Evolutionary conservation across 2,797 vertebrate species (phyloP).

Genomic region (Echiichthys vipera): DNA sequence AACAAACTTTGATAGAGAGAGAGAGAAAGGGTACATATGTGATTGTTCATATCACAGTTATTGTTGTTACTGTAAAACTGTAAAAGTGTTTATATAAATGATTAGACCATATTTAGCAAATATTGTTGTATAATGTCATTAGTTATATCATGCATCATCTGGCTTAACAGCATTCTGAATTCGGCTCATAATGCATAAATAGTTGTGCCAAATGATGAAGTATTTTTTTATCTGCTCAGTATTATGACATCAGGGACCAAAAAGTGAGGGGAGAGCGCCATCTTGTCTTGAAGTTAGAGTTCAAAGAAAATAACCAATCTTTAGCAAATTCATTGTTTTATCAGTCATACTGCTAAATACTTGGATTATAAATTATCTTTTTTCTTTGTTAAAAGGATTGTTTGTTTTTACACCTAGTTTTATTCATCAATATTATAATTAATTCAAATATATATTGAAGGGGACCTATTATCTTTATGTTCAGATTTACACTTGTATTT

Average conservation of each 20-base stretch:
- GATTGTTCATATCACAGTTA: background rate
- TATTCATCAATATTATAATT: background rate
- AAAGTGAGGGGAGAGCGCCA: background rate
- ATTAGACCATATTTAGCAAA: background rate
- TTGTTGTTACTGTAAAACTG: background rate
- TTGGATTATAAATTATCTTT: background rate
- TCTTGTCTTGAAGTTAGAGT: constrained; percentile 1
- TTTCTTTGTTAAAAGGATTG: background rate
- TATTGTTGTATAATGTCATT: background rate
- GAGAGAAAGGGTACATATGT: background rate
- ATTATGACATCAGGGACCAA: background rate
- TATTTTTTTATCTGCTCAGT: background rate
- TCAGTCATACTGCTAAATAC: too few relatives aligned
- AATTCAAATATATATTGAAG: background rate
- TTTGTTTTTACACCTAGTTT: background rate
- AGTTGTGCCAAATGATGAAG: background rate
- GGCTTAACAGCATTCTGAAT: background rate
- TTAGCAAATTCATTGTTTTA: background rate
- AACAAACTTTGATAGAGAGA: constrained; percentile 54
- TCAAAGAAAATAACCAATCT: background rate
- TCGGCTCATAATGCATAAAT: background rate
- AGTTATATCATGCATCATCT: background rate
- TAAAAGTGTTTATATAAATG: background rate
- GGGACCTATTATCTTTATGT: too few relatives aligned
- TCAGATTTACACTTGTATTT: too few relatives aligned